These are phyloP conservation scores for Tauraco hartlaubi DNA, from an alignment of 2,797 vertebrate genomes.

Conservation along the genomic window DNA sequence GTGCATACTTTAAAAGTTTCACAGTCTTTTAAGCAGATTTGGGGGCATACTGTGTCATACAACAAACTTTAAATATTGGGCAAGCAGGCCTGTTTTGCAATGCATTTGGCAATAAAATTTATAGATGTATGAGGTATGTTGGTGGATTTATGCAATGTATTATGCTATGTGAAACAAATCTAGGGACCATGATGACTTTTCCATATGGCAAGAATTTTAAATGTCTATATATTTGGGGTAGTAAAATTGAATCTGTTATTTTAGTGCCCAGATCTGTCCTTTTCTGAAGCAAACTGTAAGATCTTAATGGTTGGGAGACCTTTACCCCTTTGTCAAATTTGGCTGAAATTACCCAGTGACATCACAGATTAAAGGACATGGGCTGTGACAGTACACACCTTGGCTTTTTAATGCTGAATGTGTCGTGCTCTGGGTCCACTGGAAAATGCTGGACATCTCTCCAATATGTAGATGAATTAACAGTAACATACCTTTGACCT, in stretches of 20 bases:
- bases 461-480: neutral
- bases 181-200: neutral
- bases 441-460: neutral
- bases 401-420: neutral
- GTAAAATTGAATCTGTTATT: neutral
- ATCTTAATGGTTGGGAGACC: neutral
- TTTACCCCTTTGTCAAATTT: neutral
- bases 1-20: neutral
- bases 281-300: neutral
- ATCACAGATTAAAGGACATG: neutral
- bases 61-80: neutral
- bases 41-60: neutral
- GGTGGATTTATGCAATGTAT: neutral
- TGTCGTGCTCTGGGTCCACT: neutral
- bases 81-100: neutral
- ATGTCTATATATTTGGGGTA: neutral
- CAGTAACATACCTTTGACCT: neutral
- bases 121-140: neutral
- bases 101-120: neutral
- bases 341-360: neutral
- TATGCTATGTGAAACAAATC: neutral
- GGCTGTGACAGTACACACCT: neutral
- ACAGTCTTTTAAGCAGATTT: neutral
- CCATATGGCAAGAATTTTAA: neutral
- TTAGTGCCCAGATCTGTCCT: neutral